Conservation (phyloP, 1,140 invertebrate species). For the Theocolax elegans region DNA sequence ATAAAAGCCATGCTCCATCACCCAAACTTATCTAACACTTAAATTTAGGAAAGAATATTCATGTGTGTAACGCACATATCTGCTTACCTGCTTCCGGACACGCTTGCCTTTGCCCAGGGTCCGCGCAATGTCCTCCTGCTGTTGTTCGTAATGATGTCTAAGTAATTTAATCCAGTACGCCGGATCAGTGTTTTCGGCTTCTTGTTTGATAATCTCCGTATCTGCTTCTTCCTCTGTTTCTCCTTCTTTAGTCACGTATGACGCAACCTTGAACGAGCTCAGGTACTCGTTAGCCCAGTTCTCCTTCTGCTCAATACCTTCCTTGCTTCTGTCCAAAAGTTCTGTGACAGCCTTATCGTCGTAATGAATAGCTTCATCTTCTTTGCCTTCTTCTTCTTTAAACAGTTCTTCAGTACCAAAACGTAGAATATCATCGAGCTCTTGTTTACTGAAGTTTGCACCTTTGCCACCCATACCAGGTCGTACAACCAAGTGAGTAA, state of each 20-base stretch:
- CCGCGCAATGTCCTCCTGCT: constrained; percentile 95
- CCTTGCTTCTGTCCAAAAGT: constrained; percentile 91
- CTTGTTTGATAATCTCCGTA: constrained; percentile 98
- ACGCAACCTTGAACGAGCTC: constrained; percentile 97
- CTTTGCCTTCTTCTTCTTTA: constrained; percentile 89
- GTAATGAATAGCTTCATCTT: constrained; percentile 95
- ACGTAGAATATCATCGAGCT: constrained; percentile 97
- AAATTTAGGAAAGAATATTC: neutral
- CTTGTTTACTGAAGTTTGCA: constrained; percentile 97
- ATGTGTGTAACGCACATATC: constrained; percentile 42
- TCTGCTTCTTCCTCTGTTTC: constrained; percentile 94
- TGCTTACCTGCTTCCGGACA: constrained; percentile 45
- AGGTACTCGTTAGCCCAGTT: constrained; percentile 99
- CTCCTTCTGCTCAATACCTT: constrained; percentile 97
- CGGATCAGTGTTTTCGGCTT: constrained; percentile 97
- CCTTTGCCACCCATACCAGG: constrained; percentile 96
- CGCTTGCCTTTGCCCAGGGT: constrained; percentile 77
- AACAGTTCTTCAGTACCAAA: constrained; percentile 99
- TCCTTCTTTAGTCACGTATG: constrained; percentile 95
- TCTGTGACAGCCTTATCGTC: constrained; percentile 95
- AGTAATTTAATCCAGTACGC: constrained; percentile 99
- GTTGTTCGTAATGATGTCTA: constrained; percentile 99
- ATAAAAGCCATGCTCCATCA: too few relatives aligned
- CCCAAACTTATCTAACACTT: too few relatives aligned
- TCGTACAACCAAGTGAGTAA: constrained; percentile 97